Base-by-base conservation (phyloP, 2,888 invertebrate genomes). In the Pammene aurita region DNA sequence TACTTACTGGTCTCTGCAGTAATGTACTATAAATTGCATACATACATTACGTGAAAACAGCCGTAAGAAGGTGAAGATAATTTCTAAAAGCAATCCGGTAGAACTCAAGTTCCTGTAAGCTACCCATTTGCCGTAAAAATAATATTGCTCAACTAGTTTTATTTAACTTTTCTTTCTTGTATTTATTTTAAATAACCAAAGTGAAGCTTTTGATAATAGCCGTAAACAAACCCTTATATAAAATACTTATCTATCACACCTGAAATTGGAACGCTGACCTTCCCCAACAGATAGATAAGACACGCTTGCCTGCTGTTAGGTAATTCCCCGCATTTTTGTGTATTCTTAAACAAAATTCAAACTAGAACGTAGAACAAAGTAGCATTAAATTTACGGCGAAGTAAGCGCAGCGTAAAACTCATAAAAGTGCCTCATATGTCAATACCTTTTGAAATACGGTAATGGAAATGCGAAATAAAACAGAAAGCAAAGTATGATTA, bases 391-490 rank as follows among this genome's bases (percentile, higher is more conserved):
- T 86, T 83, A 86, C 80, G 83, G 78, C 80, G 78, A 80, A 84
- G 80, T 83, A 83, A 84, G 82, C 81, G 81, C 80, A 81, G 80
- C 81, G 86, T 85, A 83, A 86, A 87, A 89, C 87, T 89, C 91
- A 84, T 92, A 92, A 92, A 92, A 90, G 89, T 89, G 90, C 88
- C 90, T 84, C 91, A 88, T 90, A 88, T 88, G 91, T 92, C 92
- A 92, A 92, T 92, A 92, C 89, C 85, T 91, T 90, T 89, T 91
- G 92, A 91, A 92, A 91, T 92, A 92, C 88, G 89, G 86, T 92
- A 92, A 92, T 92, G 92, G 92, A 92, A 92, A 92, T 91, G 87
- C 87, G 90, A 89, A 91, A 91, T 92, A 92, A 92, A 92, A 92
- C 90, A 90, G 90, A 91, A 92, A 90, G 90, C 90, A 92, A 89